Conservation (phyloP, 2,888 invertebrate species). For the Pheosia gnoma region DNA sequence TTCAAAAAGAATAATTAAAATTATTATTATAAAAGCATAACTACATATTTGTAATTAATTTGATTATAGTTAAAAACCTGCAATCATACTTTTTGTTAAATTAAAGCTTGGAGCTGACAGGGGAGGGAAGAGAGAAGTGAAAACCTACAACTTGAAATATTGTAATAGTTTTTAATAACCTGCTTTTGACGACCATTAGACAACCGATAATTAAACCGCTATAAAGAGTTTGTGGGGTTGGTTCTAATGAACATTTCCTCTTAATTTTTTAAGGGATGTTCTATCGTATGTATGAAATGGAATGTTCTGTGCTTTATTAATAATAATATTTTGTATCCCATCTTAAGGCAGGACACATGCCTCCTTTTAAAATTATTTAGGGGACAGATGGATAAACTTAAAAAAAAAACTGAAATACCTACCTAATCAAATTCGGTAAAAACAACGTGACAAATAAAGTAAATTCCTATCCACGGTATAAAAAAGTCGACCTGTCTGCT, state of each 20-base stretch:
- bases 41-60: slow-evolving; percentile 52
- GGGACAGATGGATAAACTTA: too few species aligned
- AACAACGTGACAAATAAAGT: slow-evolving; percentile 14
- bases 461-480: slow-evolving; percentile 28
- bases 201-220: slow-evolving; percentile 76
- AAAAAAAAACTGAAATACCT: too few species aligned
- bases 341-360: too few species aligned
- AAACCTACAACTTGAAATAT: slow-evolving; percentile 66
- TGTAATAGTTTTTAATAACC: slow-evolving; percentile 81
- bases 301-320: neutral
- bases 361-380: too few species aligned
- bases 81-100: slow-evolving; percentile 77
- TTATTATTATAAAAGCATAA: slow-evolving; percentile 14
- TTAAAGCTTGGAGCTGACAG: slow-evolving; percentile 65
- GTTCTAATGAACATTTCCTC: slow-evolving; percentile 38
- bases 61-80: slow-evolving; percentile 54
- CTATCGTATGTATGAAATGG: neutral
- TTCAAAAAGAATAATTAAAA: slow-evolving; percentile 18
- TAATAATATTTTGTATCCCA: neutral
- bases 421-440: too few species aligned
- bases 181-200: slow-evolving; percentile 68
- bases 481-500: slow-evolving; percentile 54
- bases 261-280: slow-evolving; percentile 33
- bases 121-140: slow-evolving; percentile 52
- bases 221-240: slow-evolving; percentile 33